A percentile compares a stretch with the other conserved stretches of the same genome.
These are phyloP conservation scores for Drosophila meridiana DNA, from an alignment of 2,888 invertebrate species.

Conservation along the genomic window DNA sequence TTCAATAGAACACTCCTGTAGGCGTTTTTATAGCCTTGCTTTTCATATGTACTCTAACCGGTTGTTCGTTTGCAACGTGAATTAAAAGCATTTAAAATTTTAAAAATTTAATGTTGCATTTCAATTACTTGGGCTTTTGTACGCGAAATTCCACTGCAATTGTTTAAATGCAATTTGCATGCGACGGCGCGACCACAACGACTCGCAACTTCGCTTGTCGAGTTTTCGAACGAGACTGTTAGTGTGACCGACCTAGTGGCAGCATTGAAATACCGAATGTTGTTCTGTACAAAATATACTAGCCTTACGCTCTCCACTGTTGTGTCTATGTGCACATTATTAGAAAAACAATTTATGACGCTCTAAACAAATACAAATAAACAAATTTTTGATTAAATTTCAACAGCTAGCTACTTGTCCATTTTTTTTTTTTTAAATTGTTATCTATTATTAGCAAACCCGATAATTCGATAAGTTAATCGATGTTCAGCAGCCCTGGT, in stretches of 20 bases:
- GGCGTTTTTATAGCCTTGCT: constrained; percentile 50
- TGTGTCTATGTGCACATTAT: constrained; percentile 13
- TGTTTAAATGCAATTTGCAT: constrained; percentile 69
- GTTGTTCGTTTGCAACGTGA: neutral
- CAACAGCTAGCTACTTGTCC: neutral
- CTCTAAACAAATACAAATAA: neutral
- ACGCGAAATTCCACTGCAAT: constrained; percentile 61
- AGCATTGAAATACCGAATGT: constrained; percentile 33
- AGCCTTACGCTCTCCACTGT: neutral
- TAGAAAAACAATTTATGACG: constrained; percentile 5
- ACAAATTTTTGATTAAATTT: neutral
- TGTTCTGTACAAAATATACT: constrained; percentile 34
- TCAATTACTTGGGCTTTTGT: constrained; percentile 29
- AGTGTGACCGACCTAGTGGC: constrained; percentile 37
- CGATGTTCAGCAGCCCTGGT: constrained; percentile 27
- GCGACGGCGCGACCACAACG: constrained; percentile 62
- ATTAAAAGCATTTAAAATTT: constrained; percentile 14
- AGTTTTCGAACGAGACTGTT: constrained; percentile 61
- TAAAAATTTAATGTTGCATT: constrained; percentile 4
- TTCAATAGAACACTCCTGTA: constrained; percentile 67
- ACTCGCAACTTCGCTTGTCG: constrained; percentile 49
- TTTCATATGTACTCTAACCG: constrained; percentile 3
- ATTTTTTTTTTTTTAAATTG: neutral
- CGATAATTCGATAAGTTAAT: constrained; percentile 16
- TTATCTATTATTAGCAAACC: neutral